Evolutionary conservation across 2,113 vertebrate species (phyloP).

Genomic region (Sorex araneus): DNA sequence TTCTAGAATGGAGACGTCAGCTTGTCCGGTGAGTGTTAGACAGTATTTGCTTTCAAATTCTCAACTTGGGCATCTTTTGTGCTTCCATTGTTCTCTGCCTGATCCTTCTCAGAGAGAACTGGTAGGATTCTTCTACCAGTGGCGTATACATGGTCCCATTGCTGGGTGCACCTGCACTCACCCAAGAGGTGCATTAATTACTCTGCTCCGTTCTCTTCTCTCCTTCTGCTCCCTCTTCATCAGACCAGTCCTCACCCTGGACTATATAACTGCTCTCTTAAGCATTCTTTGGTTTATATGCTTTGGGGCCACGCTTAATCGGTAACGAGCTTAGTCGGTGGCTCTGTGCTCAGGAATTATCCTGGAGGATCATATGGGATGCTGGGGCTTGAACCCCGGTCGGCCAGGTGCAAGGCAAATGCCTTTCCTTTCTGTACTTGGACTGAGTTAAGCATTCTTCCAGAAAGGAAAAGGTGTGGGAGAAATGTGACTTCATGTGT

Average conservation of each 20-base stretch:
- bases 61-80: not conserved
- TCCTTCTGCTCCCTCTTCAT: not conserved
- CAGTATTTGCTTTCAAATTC: slow-evolving; percentile 16
- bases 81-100: not conserved
- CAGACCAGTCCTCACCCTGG: not conserved
- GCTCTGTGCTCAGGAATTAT: too few relatives aligned
- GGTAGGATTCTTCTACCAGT: not conserved
- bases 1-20: slow-evolving; percentile 95
- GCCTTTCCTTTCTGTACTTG: too few relatives aligned
- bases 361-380: too few relatives aligned
- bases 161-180: not conserved
- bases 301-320: too few relatives aligned
- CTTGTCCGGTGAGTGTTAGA: slow-evolving; percentile 92
- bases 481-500: not conserved
- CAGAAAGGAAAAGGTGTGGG: not conserved
- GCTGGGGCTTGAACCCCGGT: too few relatives aligned
- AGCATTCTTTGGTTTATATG: not conserved
- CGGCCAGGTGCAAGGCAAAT: too few relatives aligned
- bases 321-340: too few relatives aligned
- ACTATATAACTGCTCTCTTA: not conserved
- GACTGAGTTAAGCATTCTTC: not conserved
- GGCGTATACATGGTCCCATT: not conserved
- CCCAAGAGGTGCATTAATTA: too few relatives aligned
- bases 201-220: not conserved
- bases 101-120: not conserved